Evolutionary conservation across 1,140 invertebrate species (phyloP).

Genomic region (Zeugodacus cucurbitae): DNA sequence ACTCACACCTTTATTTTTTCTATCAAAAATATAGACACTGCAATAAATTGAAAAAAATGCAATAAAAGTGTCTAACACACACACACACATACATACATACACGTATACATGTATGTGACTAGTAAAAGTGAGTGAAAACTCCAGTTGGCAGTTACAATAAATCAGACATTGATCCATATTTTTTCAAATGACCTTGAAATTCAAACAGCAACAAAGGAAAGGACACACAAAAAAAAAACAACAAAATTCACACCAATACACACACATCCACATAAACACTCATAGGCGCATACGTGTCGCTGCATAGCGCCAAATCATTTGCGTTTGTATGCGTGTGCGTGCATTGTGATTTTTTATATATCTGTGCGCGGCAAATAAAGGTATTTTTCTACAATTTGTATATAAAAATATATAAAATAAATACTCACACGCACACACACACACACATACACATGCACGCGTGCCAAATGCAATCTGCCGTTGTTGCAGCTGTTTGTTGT

Average conservation of each 20-base stretch:
- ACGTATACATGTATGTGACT: neutral
- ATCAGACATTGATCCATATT: slow-evolving; percentile 43
- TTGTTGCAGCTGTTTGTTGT: neutral
- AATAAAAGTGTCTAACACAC: too few relatives aligned
- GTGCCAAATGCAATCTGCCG: neutral
- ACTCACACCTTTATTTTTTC: neutral
- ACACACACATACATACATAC: neutral
- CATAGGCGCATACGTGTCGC: neutral
- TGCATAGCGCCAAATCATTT: neutral
- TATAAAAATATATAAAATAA: slow-evolving; percentile 31
- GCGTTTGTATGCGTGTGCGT: neutral
- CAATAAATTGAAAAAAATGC: neutral
- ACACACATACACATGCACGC: neutral
- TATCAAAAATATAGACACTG: neutral
- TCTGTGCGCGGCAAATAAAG: neutral
- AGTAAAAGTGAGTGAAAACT: slow-evolving; percentile 28
- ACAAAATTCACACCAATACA: neutral
- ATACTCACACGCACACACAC: neutral
- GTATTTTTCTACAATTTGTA: slow-evolving; percentile 8
- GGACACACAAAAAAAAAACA: neutral
- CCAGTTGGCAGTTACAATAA: slow-evolving; percentile 34
- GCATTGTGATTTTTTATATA: neutral
- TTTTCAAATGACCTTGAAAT: slow-evolving; percentile 42
- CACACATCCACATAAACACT: neutral
- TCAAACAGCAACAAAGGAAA: slow-evolving; percentile 35